Evolutionary conservation across 2,888 invertebrate genomes (phyloP).

Genomic region (Lepidochrysops patricia): DNA sequence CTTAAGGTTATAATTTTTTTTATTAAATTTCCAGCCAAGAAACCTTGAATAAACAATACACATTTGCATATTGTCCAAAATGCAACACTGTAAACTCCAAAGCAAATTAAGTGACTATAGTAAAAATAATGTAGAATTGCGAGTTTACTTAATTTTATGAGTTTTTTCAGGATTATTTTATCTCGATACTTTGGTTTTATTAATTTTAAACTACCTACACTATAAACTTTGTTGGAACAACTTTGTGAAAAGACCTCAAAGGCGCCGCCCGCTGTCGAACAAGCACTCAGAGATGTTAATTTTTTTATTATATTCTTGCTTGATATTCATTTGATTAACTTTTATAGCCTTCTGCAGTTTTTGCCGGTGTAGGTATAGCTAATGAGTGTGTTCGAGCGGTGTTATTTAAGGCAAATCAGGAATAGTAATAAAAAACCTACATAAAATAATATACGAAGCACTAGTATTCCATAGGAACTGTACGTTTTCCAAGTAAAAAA

Average conservation of each 20-base stretch:
- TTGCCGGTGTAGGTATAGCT: not conserved
- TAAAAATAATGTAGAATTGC: not conserved
- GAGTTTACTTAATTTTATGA: not conserved
- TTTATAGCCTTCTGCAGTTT: not conserved
- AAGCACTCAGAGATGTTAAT: not conserved
- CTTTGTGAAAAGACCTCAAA: not conserved
- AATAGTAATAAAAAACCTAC: too few relatives aligned
- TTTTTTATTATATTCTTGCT: constrained; percentile 1
- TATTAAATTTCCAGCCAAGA: not conserved
- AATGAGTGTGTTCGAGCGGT: not conserved
- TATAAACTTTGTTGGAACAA: not conserved
- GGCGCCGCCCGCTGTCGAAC: not conserved
- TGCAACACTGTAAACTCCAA: not conserved
- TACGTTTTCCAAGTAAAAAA: too few relatives aligned
- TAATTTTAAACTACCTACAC: constrained; percentile 2
- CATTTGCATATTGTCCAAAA: too few relatives aligned
- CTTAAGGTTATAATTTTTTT: too few relatives aligned
- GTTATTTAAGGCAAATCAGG: too few relatives aligned
- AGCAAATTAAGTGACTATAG: not conserved
- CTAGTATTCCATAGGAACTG: too few relatives aligned
- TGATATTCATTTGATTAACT: not conserved
- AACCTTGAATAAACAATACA: too few relatives aligned
- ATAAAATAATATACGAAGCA: too few relatives aligned
- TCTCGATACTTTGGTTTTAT: not conserved
- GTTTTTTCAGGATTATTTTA: not conserved